Evolutionary conservation across 2,113 vertebrate genomes (phyloP), one percentile per base, ranked within the genome.

Genomic region (Scolopax mira): DNA sequence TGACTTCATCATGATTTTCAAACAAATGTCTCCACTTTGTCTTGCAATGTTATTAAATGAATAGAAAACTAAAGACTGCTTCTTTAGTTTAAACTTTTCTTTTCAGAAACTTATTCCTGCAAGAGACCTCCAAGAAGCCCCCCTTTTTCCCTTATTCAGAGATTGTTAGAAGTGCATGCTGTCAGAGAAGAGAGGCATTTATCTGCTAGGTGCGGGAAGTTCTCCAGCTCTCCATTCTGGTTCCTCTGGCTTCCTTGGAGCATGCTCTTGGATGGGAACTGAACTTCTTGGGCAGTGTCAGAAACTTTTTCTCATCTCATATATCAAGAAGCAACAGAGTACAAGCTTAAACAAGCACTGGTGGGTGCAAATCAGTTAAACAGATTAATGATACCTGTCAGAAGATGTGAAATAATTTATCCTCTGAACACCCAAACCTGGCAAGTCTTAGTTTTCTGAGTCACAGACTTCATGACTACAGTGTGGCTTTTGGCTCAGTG

Each of bases 311-410:
- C 64, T 75, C 22, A 48, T 61, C 60, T 89, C 52, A 2, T 73
- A 5, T 78, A 31, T 88, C 79, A 71, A 70, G 39, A 86, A 88
- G 31, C 64, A 85, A 52, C 22, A 39, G 41, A 71, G 8, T 60
- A 83, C 88, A 95, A 90, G 90, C 69, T 96, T 92, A 93, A 94
- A 93, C 89, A 94, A 85, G 88, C 35, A 39, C 72, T 90, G 25
- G 21, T 91, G 72, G 72, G 69, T 91, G 75, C 70, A 86, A 90
- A 84, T 83, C 79, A 81, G 14, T 91, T 90, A 83, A 94, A 74
- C 52, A 78, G 79, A 95, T 96, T 95, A 90, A 96, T 93, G 88
- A 70, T 93, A 88, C 85, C 75, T 95, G 88, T 92, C 94, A 94
- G 46, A 93, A 77, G 74, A 88, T 69, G n/a, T 89, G 90, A 71